These are phyloP conservation scores for Pagetopsis macropterus DNA, from an alignment of 2,797 vertebrate species.

Conservation along the genomic window DNA sequence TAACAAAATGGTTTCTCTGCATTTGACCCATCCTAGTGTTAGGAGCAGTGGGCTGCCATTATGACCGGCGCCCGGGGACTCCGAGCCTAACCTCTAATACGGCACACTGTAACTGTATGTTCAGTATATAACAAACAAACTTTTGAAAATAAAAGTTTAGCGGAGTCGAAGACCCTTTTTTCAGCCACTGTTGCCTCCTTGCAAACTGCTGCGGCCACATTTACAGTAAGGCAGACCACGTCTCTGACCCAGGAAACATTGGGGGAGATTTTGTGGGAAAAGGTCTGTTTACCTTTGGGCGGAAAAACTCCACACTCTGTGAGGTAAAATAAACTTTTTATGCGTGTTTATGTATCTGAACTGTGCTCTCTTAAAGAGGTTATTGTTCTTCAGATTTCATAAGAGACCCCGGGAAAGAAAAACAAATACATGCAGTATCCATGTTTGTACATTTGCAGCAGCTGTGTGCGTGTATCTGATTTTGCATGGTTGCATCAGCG, in stretches of 20 bases:
- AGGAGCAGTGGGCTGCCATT: no score
- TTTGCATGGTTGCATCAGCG: constrained; percentile 55
- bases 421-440: constrained; percentile 53
- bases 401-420: constrained; percentile 60
- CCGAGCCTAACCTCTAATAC: constrained; percentile 12
- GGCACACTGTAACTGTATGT: constrained; percentile 10
- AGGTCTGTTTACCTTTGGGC: constrained; percentile 75
- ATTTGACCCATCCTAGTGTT: no score
- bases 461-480: constrained; percentile 62
- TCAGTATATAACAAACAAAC: constrained; percentile 37
- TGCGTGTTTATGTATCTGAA: constrained; percentile 64
- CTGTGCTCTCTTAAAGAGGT: constrained; percentile 63
- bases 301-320: constrained; percentile 63
- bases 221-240: constrained; percentile 69
- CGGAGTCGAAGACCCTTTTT: constrained; percentile 12
- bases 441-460: constrained; percentile 59
- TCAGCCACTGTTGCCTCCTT: constrained; percentile 17
- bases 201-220: constrained; percentile 55
- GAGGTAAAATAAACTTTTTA: constrained; percentile 72
- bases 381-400: constrained; percentile 78
- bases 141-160: constrained; percentile 23
- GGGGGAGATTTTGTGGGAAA: constrained; percentile 56
- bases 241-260: constrained; percentile 48
- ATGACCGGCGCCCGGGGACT: not conserved
- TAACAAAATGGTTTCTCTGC: no score